Evolutionary conservation across 2,113 vertebrate species (phyloP), one percentile per base, ranked within the genome.

Genomic region (Spea multiplicata): DNA sequence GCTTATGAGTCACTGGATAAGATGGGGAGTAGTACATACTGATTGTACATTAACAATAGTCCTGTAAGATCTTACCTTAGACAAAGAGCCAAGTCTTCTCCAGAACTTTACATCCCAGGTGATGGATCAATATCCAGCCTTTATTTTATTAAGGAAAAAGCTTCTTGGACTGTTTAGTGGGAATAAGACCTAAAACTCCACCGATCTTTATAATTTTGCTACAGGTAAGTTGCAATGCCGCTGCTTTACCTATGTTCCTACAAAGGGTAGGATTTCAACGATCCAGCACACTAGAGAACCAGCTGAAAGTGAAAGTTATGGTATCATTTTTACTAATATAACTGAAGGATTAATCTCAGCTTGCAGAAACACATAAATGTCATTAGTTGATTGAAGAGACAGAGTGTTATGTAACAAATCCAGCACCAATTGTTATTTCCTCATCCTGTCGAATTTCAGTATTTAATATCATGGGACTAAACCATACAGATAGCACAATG

Each of bases 301-400:
- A 30, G 30, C 30, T 30, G 62, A 78, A 78, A 72, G 61, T 78
- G 57, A 71, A 61, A 62, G 53, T 50, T 78, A 71, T 72, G 64
- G 48, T 78, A 72, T 66, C 44, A 55, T 72, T 74, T 66, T 50
- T 64, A 6, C 70, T 64, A 52, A 64, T 52, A 65, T 49, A 47
- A 70, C 70, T 59, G 70, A 57, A 46, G 77, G 77, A 73, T 80
- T 80, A 80, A 48, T 47, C 16, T 47, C 77, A 47, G 61, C 55
- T 59, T 77, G 75, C 45, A 70, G 55, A 62, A 62, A 59, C 57
- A 9, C 57, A 72, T 48, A 78, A 57, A 66, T 53, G 65, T 80
- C 70, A 80, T 80, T 80, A 80, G 77, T 80, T 80, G 77, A 80
- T 80, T 80, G 70, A 64, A 80, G 57, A 53, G 62, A 62, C 49